Conservation (phyloP, 1,140 invertebrate species). For the Cylas formicarius region DNA sequence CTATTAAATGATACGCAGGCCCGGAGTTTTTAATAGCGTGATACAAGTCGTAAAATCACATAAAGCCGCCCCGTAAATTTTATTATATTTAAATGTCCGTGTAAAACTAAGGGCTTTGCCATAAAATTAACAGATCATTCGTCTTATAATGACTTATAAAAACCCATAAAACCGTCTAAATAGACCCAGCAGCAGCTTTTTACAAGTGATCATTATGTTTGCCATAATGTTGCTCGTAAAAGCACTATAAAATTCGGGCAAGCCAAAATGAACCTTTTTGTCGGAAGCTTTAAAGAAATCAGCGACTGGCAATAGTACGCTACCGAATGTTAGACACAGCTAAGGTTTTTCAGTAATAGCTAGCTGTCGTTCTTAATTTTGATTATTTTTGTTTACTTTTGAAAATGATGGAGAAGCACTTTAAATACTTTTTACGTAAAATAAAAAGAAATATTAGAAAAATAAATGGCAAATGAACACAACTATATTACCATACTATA, state of each 20-base stretch:
- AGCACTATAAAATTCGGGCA: conserved; percentile 20
- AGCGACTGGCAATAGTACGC: conserved; percentile 4
- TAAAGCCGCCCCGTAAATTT: conserved; percentile 10
- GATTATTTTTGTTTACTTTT: no score
- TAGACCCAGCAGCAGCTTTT: conserved; percentile 21
- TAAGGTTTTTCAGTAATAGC: no score
- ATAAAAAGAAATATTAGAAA: no score
- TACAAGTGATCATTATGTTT: conserved; percentile 20
- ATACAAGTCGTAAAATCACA: conserved; percentile 9
- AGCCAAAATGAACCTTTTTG: conserved; percentile 12
- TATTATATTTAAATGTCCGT: conserved; percentile 13
- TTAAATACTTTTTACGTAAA: no score
- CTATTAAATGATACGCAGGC: no score
- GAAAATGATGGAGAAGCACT: no score
- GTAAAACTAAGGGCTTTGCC: conserved; percentile 17
- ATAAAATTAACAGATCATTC: conserved; percentile 21
- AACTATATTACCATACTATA: no score
- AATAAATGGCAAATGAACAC: no score
- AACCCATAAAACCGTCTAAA: conserved; percentile 21
- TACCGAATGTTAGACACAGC: no score
- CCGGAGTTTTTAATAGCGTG: no score
- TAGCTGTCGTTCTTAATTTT: no score
- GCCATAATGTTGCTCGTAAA: conserved; percentile 23
- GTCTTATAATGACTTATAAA: conserved; percentile 26
- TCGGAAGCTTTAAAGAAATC: conserved; percentile 5